Evolutionary conservation across 2,113 vertebrate species (phyloP).

Genomic region (Orthonyx spaldingii): DNA sequence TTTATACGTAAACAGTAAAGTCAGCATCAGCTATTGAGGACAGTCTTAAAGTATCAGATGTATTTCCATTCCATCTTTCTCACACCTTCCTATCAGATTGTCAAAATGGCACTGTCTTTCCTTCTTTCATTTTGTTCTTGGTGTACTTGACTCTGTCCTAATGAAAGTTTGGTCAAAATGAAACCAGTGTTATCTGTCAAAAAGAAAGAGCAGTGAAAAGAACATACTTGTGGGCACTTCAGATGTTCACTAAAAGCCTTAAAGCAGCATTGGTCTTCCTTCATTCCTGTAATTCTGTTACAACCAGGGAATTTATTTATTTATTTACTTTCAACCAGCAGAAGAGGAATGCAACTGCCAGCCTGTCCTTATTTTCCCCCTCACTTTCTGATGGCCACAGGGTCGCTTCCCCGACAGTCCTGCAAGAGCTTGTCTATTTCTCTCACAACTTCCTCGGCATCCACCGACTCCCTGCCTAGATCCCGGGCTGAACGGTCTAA

Average conservation of each 20-base stretch:
- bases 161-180: conserved; percentile 75
- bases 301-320: conserved; percentile 41
- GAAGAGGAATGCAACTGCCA: conserved; percentile 71
- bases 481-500: conserved; percentile 81
- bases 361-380: conserved; percentile 42
- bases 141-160: conserved; percentile 71
- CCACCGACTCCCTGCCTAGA: conserved; percentile 85
- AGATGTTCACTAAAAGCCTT: conserved; percentile 91
- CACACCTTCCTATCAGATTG: conserved; percentile 83
- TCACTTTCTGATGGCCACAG: conserved; percentile 89
- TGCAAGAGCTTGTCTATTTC: conserved; percentile 99
- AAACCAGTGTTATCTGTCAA: conserved; percentile 78
- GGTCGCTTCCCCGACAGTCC: conserved; percentile 93
- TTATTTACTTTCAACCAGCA: conserved; percentile 59
- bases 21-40: conserved; percentile 76
- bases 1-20: conserved; percentile 79
- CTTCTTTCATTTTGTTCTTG: conserved; percentile 51
- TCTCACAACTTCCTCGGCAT: conserved; percentile 94
- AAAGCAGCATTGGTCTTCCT: conserved; percentile 81
- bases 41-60: conserved; percentile 70
- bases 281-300: conserved; percentile 68
- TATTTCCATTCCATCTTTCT: conserved; percentile 58
- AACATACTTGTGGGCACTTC: conserved; percentile 97
- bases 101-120: conserved; percentile 77
- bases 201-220: conserved; percentile 82